phyloP scores from a whole-genome alignment of 1,140 invertebrate genomes.

The Trichogramma pretiosum region DNA sequence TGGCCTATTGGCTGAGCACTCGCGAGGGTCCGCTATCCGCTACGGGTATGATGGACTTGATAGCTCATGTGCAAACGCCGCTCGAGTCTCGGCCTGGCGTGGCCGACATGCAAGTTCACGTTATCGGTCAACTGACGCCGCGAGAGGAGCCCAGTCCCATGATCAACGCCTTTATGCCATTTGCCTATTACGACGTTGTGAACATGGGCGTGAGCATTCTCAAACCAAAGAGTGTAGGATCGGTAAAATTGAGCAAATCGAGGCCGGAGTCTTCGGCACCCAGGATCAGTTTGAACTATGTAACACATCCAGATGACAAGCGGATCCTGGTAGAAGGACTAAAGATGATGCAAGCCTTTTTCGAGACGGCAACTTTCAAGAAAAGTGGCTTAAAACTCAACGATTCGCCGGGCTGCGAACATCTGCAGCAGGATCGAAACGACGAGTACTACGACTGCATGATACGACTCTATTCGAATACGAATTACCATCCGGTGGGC shows the following conservation, averaged over 20 bases:
- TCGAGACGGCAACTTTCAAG: neutral
- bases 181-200: neutral
- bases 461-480: neutral
- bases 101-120: neutral
- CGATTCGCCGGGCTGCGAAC: neutral
- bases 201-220: conserved; percentile 50
- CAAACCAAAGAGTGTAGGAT: conserved; percentile 63
- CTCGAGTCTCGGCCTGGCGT: neutral
- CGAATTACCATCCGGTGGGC: conserved; percentile 44
- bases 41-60: neutral
- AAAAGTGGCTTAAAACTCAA: neutral
- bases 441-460: conserved; percentile 12
- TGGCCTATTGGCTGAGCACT: neutral
- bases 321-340: neutral
- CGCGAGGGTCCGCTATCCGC: neutral
- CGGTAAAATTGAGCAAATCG: conserved; percentile 49
- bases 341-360: neutral
- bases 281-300: neutral
- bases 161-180: neutral
- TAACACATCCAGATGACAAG: neutral
- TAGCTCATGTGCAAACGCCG: neutral
- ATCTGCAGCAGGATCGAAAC: no score
- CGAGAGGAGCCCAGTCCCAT: neutral
- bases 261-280: neutral
- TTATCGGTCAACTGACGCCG: conserved; percentile 15